These are phyloP conservation scores for Bolborhynchus lineola DNA, from an alignment of 2,113 vertebrate species.

Conservation along the genomic window DNA sequence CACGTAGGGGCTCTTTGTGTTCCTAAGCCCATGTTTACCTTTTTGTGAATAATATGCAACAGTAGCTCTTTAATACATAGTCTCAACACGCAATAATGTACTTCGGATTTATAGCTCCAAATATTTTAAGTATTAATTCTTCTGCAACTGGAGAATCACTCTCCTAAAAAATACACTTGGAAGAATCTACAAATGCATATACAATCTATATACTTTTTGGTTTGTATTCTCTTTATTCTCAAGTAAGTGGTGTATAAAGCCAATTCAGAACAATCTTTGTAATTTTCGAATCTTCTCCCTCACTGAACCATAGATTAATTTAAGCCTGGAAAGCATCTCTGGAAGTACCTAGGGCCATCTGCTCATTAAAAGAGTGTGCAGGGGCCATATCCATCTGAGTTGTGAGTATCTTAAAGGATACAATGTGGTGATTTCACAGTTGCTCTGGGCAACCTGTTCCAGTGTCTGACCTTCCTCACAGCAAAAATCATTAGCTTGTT, in stretches of 20 bases:
- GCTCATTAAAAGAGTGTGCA: not conserved
- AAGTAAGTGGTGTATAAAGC: not conserved
- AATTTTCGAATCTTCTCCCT: not conserved
- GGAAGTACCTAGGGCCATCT: not conserved
- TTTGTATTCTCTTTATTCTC: not conserved
- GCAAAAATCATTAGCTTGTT: not conserved
- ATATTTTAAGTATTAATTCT: not conserved
- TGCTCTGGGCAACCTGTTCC: not conserved
- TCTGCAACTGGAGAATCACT: not conserved
- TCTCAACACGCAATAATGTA: not conserved
- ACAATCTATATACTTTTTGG: fast-evolving
- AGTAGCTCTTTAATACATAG: not conserved
- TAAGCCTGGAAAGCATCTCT: not conserved
- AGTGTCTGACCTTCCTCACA: not conserved
- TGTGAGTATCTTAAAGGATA: not conserved
- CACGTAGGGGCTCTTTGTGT: not conserved
- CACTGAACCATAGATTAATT: not conserved
- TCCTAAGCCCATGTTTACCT: not conserved
- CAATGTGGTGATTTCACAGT: not conserved
- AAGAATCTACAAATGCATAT: not conserved
- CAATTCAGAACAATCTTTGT: not conserved
- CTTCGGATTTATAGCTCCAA: not conserved
- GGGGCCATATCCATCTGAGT: not conserved
- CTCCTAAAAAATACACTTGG: not conserved
- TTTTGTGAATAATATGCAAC: not conserved